Percentiles rank a stretch among this genome's conserved stretches.
phyloP scores from a whole-genome alignment of 2,888 invertebrate genomes.

The Andrena bucephala region DNA sequence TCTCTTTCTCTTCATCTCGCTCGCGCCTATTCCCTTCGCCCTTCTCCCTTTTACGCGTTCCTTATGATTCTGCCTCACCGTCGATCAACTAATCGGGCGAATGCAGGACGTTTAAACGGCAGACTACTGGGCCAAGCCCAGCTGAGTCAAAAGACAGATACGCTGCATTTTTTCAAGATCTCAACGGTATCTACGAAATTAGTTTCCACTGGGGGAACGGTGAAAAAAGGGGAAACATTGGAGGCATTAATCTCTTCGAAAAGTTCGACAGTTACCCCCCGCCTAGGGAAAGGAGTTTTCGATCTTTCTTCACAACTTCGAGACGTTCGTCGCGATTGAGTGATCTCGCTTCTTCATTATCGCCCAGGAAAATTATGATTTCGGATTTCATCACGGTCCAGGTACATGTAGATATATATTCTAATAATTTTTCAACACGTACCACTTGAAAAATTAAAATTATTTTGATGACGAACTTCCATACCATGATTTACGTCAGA shows the following conservation, averaged over 20 bases:
- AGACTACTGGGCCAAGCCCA: constrained; percentile 8
- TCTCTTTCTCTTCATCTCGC: constrained; percentile 7
- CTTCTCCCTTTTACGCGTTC: constrained; percentile 46
- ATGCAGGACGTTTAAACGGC: constrained; percentile 56
- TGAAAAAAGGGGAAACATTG: constrained; percentile 26
- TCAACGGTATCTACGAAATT: constrained; percentile 67
- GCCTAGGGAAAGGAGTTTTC: constrained; percentile 61
- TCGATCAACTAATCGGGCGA: constrained; percentile 49
- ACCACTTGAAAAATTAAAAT: not conserved
- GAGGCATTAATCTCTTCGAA: constrained; percentile 67
- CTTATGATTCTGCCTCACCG: constrained; percentile 53
- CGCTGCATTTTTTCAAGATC: constrained; percentile 61
- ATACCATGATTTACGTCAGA: no score
- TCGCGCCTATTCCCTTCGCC: constrained; percentile 4
- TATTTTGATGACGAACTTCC: no score
- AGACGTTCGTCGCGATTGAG: constrained; percentile 60
- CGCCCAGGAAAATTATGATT: constrained; percentile 24
- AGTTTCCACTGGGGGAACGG: constrained; percentile 51
- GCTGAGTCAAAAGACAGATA: constrained; percentile 53
- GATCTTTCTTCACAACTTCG: constrained; percentile 68
- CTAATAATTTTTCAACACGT: not conserved
- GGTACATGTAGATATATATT: not conserved
- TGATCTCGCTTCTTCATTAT: constrained; percentile 66
- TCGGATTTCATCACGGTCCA: constrained; percentile 9
- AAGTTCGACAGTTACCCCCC: constrained; percentile 71